Base-by-base conservation (phyloP, 2,888 invertebrate species). In the Pammene fasciana region DNA sequence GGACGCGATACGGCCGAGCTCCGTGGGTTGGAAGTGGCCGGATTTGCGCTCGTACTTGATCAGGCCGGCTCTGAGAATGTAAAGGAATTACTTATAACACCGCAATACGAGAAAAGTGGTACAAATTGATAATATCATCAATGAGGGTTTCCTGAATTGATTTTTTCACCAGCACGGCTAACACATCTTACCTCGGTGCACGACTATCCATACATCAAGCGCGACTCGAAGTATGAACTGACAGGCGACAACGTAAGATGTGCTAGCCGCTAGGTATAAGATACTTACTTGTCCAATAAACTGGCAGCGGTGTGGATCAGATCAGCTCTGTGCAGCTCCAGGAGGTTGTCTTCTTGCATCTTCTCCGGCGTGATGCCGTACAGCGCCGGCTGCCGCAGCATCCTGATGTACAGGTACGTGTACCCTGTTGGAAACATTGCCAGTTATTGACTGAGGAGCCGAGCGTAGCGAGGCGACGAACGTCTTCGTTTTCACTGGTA, bases 1-100 rank as follows among this genome's bases (percentile, higher is more conserved):
- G 0, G 99, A 99, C 5, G 99, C 98, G 82, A 99, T 99, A 46
- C 99, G 95, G 0, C 99, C 99, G 10, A 99, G 92, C 88, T 99
- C 99, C 0, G 99, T 99, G 0, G 97, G 96, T 82, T 97, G 95
- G 76, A 95, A 94, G 76, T 97, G 96, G 0, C 99, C 99, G 1
- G 97, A 96, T 85, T 98, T 98, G 13, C 98, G 94, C 79, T 99
- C 99, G 86, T 99, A 99, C 77, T 99, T 98, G 13, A 98, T 93
- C 0, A 99, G 93, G n/a, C 98, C 98, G 79, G 97, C 97, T 75
- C 99, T 97, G 83, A 3, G 38, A 38, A 41, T 0, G 1, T 10
- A 38, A 4, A 36, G 34, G 26, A 54, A 8, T 54, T 46, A 14
- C 14, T 46, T 46, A 46, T 46, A 6, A 46, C 9, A 9, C 38